A percentile compares a stretch with the other conserved stretches of the same genome.
These are phyloP conservation scores for Latheticus oryzae DNA, from an alignment of 2,888 invertebrate genomes.

Conservation along the genomic window DNA sequence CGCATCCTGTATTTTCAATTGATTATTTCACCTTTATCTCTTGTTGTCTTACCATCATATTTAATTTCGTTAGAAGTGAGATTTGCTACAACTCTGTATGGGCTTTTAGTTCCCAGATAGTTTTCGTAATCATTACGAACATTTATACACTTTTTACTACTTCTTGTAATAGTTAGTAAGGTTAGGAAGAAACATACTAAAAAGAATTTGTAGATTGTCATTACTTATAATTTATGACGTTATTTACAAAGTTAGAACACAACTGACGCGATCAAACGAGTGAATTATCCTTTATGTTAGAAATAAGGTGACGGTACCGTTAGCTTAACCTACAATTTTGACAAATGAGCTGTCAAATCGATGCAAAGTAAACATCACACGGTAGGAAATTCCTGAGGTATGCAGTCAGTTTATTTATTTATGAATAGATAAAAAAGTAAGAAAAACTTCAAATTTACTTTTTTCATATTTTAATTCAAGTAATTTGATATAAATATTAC, in stretches of 20 bases:
- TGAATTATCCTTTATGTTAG: slow-evolving; percentile 1
- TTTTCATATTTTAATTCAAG: background rate
- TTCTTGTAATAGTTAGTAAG: background rate
- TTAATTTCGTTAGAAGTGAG: slow-evolving; percentile 70
- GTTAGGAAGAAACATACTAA: background rate
- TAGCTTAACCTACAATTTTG: slow-evolving; percentile 24
- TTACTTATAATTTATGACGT: slow-evolving; percentile 8
- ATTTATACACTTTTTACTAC: slow-evolving; percentile 7
- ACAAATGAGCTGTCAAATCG: slow-evolving; percentile 7
- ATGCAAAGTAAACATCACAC: slow-evolving; percentile 1
- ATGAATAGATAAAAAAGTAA: background rate
- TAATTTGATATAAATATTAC: no score
- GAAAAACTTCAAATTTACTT: background rate
- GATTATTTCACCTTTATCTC: no score
- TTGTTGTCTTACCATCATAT: slow-evolving; percentile 70
- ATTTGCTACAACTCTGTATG: slow-evolving; percentile 78
- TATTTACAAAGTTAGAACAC: slow-evolving; percentile 3
- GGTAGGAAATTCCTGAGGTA: background rate
- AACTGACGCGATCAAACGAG: background rate
- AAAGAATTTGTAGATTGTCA: no score
- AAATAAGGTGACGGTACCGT: slow-evolving; percentile 28
- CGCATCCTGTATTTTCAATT: slow-evolving; percentile 51
- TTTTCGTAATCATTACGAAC: slow-evolving; percentile 52
- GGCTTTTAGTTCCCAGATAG: slow-evolving; percentile 76
- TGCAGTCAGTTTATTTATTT: background rate